These are phyloP conservation scores for Nycticebus coucang DNA, from an alignment of 2,113 vertebrate species.

Conservation along the genomic window DNA sequence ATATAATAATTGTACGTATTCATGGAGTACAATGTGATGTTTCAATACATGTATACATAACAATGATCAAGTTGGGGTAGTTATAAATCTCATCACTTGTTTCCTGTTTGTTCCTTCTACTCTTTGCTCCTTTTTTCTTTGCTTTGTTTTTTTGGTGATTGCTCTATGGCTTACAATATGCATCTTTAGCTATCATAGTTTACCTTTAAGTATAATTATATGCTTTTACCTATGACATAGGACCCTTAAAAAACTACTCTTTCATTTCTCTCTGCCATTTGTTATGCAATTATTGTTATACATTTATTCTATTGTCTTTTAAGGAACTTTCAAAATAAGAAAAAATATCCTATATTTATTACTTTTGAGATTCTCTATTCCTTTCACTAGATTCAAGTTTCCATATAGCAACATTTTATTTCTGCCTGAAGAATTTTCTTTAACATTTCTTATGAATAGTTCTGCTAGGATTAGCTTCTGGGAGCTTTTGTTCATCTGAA, in stretches of 20 bases:
- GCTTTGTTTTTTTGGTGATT: neutral
- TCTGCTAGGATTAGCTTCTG: neutral
- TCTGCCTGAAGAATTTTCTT: neutral
- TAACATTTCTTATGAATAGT: neutral
- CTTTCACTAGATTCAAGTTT: neutral
- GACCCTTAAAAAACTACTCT: neutral
- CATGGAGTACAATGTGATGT: no score
- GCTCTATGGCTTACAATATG: neutral
- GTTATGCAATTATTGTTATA: neutral
- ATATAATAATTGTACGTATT: no score
- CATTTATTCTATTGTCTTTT: neutral
- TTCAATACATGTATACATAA: no score
- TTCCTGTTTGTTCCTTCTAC: neutral
- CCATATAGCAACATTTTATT: neutral
- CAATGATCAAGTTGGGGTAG: no score
- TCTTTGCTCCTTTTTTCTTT: neutral
- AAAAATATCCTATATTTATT: neutral
- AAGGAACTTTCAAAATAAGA: neutral
- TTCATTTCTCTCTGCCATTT: neutral
- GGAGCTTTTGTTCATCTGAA: neutral
- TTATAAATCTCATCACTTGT: neutral
- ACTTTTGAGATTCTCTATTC: neutral
- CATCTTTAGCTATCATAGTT: neutral
- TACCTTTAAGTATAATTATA: neutral
- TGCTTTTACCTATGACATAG: neutral